phyloP scores from a whole-genome alignment of 2,113 vertebrate genomes.

The Cryptomyrus ogoouensis region DNA sequence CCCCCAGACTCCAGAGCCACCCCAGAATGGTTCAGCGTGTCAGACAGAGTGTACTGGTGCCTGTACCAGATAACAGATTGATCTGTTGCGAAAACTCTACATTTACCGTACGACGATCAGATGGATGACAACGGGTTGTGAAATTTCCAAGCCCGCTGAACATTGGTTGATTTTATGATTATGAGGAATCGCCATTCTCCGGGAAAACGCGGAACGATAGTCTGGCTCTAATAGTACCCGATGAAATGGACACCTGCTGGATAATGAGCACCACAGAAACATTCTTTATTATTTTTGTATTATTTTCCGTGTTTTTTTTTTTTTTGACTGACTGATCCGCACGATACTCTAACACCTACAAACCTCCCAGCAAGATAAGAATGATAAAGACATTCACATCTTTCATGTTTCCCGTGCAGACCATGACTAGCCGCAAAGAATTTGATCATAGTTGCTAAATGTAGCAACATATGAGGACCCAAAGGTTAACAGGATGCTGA shows the following conservation, averaged over 20 bases:
- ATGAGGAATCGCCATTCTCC: not conserved
- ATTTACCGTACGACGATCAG: not conserved
- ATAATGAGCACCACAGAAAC: not conserved
- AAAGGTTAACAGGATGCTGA: constrained; percentile 35
- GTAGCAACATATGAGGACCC: constrained; percentile 58
- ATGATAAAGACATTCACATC: constrained; percentile 50
- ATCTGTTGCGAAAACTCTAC: not conserved
- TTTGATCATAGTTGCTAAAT: constrained; percentile 57
- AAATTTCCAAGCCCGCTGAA: not conserved
- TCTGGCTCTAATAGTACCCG: not conserved
- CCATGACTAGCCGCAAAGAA: constrained; percentile 54
- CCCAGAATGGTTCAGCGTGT: not conserved
- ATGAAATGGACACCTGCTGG: not conserved
- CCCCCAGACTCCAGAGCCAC: not conserved
- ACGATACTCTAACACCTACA: constrained; percentile 1
- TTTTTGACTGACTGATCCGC: not conserved
- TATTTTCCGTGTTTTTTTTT: not conserved
- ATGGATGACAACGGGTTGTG: not conserved
- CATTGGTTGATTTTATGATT: not conserved
- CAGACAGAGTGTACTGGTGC: not conserved
- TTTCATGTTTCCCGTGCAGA: constrained; percentile 43
- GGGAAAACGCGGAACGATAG: not conserved
- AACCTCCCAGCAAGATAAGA: constrained; percentile 6
- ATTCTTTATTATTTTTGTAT: not conserved
- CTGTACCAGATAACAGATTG: not conserved